Base-by-base conservation (phyloP, 1,140 invertebrate species). In the Anastrepha ludens region DNA sequence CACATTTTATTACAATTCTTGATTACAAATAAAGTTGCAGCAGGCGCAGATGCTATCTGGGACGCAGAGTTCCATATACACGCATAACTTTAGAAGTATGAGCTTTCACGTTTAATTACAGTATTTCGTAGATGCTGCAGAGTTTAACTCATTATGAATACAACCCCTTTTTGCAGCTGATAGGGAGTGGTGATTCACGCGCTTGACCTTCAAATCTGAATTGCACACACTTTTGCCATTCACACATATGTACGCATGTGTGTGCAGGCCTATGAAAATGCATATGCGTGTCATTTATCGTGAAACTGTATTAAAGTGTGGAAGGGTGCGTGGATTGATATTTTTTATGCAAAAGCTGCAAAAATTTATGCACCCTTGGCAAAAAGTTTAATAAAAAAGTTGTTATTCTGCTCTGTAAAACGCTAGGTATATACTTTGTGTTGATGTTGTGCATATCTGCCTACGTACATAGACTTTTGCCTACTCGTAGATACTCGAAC, bases 131-230 rank as follows among this genome's bases (percentile, higher is more conserved):
- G 41, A 74, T 74, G 17, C 65, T 1, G 20, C 29, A 70, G 39
- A 74, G 15, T 74, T 74, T 81, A 15, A 81, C 3, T 81, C 44
- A 50, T 58, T n/a, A 47, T 81, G 15, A 41, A 55, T 81, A 17
- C 74, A 81, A 81, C 74, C 74, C 74, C 74, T 81, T 50, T 58
- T 55, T n/a, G 9, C 17, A 20, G 8, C 64, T 20, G 47, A 81
- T 81, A 5, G 74, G 47, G 74, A 55, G 74, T 50, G 47, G 47
- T 81, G 47, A 81, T 55, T 81, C n/a, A 81, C 47, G 47, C 74
- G 74, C 74, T 81, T 81, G 74, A 81, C 74, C 74, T 81, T 81
- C 74, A 81, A 50, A 81, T 81, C 47, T 58, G 47, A 81, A 81
- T 55, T 55, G 67, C 41, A 74, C 39, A 74, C 17, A 67, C 44